Conservation (phyloP, 2,888 invertebrate genomes). For the Caenorhabditis sp. region DNA sequence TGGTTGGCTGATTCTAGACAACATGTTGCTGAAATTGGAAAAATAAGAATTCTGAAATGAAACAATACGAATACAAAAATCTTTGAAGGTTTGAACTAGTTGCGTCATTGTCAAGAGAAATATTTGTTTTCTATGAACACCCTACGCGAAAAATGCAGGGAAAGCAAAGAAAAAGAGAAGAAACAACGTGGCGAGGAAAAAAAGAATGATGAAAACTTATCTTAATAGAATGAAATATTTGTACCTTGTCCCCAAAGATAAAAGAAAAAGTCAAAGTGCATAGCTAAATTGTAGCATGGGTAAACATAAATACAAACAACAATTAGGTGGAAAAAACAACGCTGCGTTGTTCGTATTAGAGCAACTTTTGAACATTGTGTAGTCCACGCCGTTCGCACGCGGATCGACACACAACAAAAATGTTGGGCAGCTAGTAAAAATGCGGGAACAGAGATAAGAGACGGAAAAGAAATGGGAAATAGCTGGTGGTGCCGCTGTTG, state of each 20-base stretch:
- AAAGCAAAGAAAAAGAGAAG: not conserved
- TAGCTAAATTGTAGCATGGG: slow-evolving; percentile 6
- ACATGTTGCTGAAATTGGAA: too few relatives aligned
- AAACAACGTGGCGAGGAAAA: not conserved
- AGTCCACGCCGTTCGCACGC: not conserved
- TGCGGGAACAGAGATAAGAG: not conserved
- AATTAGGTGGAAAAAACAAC: not conserved
- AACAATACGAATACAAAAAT: not conserved
- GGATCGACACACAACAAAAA: not conserved
- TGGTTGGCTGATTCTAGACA: slow-evolving; percentile 54
- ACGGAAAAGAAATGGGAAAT: not conserved
- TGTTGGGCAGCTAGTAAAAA: not conserved
- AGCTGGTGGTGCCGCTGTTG: not conserved
- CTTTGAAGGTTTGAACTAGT: not conserved
- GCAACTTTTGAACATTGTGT: not conserved
- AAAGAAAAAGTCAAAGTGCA: slow-evolving; percentile 31
- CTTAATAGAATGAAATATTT: not conserved
- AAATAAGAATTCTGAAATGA: too few relatives aligned
- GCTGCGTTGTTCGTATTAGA: not conserved
- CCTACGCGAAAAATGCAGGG: not conserved
- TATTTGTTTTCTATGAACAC: slow-evolving; percentile 1
- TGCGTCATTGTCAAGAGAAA: not conserved
- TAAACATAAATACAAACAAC: not conserved
- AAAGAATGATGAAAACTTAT: not conserved
- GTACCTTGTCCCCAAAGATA: not conserved